Percentiles rank a stretch among this genome's conserved stretches.
These are phyloP conservation scores for Harlomillsia oculata DNA, from an alignment of 1,140 invertebrate genomes.

Conservation along the genomic window DNA sequence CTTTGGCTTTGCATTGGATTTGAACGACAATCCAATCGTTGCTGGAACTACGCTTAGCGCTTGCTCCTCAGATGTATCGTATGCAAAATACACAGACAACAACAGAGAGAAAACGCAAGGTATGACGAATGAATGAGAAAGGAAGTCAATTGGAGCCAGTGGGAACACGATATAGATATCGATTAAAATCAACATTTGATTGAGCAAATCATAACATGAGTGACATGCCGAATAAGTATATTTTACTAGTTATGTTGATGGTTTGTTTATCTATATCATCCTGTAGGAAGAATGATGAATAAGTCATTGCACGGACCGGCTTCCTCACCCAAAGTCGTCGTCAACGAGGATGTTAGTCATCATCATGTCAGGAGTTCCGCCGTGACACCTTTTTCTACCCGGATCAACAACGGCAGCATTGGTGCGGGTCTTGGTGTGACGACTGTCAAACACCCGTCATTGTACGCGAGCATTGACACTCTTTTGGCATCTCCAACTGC, in stretches of 20 bases:
- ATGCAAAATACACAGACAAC: too few relatives aligned
- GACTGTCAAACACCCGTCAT: constrained; percentile 22
- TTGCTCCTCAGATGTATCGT: too few relatives aligned
- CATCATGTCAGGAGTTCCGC: not conserved
- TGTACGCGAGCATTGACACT: constrained; percentile 35
- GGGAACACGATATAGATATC: too few relatives aligned
- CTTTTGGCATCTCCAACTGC: constrained; percentile 26
- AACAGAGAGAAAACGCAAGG: not conserved
- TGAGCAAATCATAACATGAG: too few relatives aligned
- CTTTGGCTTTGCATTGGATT: too few relatives aligned
- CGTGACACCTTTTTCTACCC: not conserved
- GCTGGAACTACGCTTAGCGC: too few relatives aligned
- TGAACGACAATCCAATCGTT: too few relatives aligned
- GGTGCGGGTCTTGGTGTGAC: not conserved
- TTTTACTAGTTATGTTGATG: not conserved
- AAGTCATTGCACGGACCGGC: constrained; percentile 14
- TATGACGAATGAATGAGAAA: not conserved
- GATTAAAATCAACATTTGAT: too few relatives aligned
- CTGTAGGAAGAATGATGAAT: constrained; percentile 18
- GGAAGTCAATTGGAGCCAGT: not conserved
- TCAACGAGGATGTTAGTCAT: constrained; percentile 5
- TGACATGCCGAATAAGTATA: not conserved
- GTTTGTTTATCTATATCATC: not conserved
- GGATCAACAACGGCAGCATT: not conserved
- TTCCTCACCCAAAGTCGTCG: constrained; percentile 2